Conservation (phyloP, 2,113 vertebrate genomes). For the Misgurnus anguillicaudatus region DNA sequence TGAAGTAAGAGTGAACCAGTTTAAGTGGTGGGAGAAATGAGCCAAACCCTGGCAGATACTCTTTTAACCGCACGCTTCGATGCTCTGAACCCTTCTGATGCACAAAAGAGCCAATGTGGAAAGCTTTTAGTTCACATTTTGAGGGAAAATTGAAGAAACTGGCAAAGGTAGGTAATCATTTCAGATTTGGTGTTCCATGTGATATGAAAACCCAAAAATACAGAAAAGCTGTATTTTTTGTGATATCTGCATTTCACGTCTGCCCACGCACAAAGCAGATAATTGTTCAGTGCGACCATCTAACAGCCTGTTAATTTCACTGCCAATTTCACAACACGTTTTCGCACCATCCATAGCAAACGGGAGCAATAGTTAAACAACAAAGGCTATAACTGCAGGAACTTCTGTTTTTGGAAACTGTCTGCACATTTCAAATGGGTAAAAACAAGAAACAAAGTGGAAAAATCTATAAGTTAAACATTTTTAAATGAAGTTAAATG, state of each 20-base stretch:
- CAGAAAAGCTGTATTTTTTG: neutral
- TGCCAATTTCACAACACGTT: slow-evolving; percentile 37
- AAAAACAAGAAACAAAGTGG: neutral
- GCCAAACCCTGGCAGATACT: slow-evolving; percentile 11
- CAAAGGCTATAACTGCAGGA: slow-evolving; percentile 18
- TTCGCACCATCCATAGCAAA: slow-evolving; percentile 34
- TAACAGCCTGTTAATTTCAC: slow-evolving; percentile 34
- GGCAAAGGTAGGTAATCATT: neutral
- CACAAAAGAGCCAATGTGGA: neutral
- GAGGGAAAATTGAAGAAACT: neutral
- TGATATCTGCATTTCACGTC: slow-evolving; percentile 11
- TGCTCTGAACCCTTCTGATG: neutral
- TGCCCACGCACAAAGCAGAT: slow-evolving; percentile 32
- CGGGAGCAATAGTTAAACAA: slow-evolving; percentile 38
- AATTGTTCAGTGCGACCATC: slow-evolving; percentile 18
- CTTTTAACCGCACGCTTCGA: neutral
- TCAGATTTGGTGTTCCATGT: slow-evolving; percentile 30
- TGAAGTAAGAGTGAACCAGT: slow-evolving; percentile 6
- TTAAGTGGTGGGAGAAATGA: slow-evolving; percentile 19
- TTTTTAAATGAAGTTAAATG: too few species aligned
- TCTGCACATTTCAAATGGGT: neutral
- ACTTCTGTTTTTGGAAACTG: slow-evolving; percentile 4
- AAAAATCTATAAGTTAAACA: neutral
- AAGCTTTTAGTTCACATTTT: slow-evolving; percentile 9
- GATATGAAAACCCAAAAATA: slow-evolving; percentile 17